These are phyloP conservation scores for Platichthys stellatus DNA, from an alignment of 2,113 vertebrate species.

Conservation along the genomic window DNA sequence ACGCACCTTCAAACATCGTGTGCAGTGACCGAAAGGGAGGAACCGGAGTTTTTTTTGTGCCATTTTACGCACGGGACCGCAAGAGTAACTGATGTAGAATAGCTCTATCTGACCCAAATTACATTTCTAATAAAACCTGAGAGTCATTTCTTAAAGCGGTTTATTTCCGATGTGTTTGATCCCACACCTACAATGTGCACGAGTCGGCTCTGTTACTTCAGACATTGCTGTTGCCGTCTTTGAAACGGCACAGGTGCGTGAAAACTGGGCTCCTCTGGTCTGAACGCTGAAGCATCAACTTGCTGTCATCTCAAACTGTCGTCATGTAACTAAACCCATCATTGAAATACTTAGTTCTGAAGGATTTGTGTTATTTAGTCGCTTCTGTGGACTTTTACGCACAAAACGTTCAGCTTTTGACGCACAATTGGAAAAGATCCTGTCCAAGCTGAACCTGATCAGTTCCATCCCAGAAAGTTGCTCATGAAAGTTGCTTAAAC, in stretches of 20 bases:
- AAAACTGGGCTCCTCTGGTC: background rate
- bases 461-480: background rate
- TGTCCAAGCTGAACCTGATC: background rate
- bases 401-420: background rate
- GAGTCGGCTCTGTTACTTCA: background rate
- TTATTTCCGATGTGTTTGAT: background rate
- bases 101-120: too few species aligned
- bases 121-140: background rate
- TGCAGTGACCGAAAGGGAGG: background rate
- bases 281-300: background rate
- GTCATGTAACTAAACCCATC: background rate
- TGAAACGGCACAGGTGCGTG: constrained; percentile 54
- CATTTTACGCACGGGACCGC: constrained; percentile 6
- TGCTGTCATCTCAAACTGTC: background rate
- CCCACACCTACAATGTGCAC: background rate
- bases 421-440: background rate
- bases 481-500: background rate
- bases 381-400: background rate
- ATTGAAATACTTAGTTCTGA: background rate
- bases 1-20: background rate
- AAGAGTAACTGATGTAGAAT: background rate
- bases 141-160: background rate
- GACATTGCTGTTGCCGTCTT: background rate
- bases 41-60: background rate
- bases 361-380: background rate